These are phyloP conservation scores for Centruroides sculpturatus DNA, from an alignment of 1,140 invertebrate species.

Conservation along the genomic window DNA sequence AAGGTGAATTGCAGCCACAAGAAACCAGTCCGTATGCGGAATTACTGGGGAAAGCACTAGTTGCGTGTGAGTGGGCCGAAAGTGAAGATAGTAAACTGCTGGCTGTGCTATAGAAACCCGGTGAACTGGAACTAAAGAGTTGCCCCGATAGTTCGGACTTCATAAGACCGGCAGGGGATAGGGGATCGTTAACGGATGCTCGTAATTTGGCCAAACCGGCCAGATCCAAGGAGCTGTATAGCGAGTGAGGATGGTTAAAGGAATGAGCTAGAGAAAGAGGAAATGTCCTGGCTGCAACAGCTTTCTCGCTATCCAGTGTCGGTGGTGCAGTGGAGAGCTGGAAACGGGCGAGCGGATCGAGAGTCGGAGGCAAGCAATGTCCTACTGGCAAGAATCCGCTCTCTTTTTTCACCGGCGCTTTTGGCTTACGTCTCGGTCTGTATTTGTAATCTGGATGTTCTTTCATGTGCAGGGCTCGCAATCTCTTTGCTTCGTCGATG, in stretches of 20 bases:
- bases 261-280: background rate
- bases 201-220: background rate
- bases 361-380: background rate
- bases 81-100: conserved; percentile 1
- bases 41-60: background rate
- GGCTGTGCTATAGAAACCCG: background rate
- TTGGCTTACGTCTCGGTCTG: conserved; percentile 73
- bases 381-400: conserved; percentile 23
- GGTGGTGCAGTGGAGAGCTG: background rate
- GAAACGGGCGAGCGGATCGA: background rate
- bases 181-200: background rate
- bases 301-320: conserved; percentile 5
- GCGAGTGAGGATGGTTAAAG: background rate
- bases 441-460: conserved; percentile 86
- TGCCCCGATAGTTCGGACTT: background rate
- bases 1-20: conserved; percentile 2
- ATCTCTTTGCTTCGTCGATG: conserved; percentile 88
- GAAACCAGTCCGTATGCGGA: background rate
- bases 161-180: background rate
- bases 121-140: background rate
- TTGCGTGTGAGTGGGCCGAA: background rate
- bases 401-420: conserved; percentile 71
- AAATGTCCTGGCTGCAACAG: conserved; percentile 3
- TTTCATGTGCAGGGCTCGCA: conserved; percentile 78
- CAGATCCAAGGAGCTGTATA: background rate